phyloP scores from a whole-genome alignment of 2,113 vertebrate genomes.

The Cacatua alba region DNA sequence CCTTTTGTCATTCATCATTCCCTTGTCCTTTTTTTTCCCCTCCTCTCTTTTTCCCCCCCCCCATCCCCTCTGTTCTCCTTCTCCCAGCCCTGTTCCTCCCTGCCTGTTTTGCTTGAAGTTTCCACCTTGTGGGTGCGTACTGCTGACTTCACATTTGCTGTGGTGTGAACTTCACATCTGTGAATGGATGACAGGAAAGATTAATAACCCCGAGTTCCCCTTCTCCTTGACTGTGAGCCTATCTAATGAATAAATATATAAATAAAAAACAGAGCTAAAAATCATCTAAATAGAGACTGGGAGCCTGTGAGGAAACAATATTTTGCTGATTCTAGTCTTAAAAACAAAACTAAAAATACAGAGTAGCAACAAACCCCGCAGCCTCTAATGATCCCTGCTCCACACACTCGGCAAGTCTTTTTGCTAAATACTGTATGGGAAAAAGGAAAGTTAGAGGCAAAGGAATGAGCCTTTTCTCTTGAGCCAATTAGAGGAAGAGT shows the following conservation, averaged over 20 bases:
- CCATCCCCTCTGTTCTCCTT: not conserved
- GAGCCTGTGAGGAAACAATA: slow-evolving; percentile 85
- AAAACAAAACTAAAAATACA: slow-evolving; percentile 15
- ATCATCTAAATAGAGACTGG: slow-evolving; percentile 85
- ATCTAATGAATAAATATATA: slow-evolving; percentile 84
- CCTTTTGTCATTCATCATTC: slow-evolving; percentile 17
- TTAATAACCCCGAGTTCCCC: slow-evolving; percentile 89
- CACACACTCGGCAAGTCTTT: slow-evolving; percentile 79
- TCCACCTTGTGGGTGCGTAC: slow-evolving; percentile 86
- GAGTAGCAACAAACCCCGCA: not conserved
- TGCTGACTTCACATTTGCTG: slow-evolving; percentile 98
- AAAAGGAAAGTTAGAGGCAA: slow-evolving; percentile 61
- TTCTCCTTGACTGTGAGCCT: slow-evolving; percentile 80
- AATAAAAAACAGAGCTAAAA: slow-evolving; percentile 73
- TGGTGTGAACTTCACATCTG: slow-evolving; percentile 95
- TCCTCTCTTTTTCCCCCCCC: too few species aligned
- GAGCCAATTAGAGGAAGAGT: slow-evolving; percentile 37
- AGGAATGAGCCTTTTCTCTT: slow-evolving; percentile 5
- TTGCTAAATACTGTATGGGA: slow-evolving; percentile 61
- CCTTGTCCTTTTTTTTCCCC: not conserved
- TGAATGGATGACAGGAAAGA: slow-evolving; percentile 97
- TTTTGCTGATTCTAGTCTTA: slow-evolving; percentile 89
- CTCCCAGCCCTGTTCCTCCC: slow-evolving; percentile 34
- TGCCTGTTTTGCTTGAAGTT: slow-evolving; percentile 82
- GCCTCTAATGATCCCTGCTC: slow-evolving; percentile 81